A percentile compares a stretch with the other conserved stretches of the same genome.
These are phyloP conservation scores for Amphimallon solstitiale DNA, from an alignment of 2,888 invertebrate genomes.

Conservation along the genomic window DNA sequence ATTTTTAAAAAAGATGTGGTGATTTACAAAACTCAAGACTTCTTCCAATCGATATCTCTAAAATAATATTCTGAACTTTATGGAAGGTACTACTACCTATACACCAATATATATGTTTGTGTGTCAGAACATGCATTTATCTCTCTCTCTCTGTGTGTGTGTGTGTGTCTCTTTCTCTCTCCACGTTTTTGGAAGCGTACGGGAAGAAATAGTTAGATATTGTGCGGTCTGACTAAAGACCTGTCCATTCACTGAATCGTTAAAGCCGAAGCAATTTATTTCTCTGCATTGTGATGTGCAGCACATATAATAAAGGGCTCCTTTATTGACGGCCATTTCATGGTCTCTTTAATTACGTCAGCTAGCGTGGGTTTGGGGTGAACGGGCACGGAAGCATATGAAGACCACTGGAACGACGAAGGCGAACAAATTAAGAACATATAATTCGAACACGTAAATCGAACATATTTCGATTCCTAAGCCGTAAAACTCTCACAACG, in stretches of 20 bases:
- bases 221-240: conserved; percentile 3
- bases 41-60: no score
- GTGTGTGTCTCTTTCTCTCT: no score
- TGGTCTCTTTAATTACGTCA: conserved; percentile 15
- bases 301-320: conserved; percentile 19
- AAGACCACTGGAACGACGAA: not conserved
- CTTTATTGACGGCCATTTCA: conserved; percentile 27
- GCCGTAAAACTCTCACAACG: no score
- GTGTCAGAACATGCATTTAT: no score
- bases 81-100: no score
- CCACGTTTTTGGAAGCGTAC: not conserved
- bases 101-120: no score
- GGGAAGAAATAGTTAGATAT: not conserved
- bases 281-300: conserved; percentile 21
- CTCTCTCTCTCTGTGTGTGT: no score
- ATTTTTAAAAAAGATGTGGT: no score
- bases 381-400: no score
- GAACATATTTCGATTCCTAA: not conserved
- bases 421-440: conserved; percentile 26
- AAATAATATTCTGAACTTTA: no score
- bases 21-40: no score
- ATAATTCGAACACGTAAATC: conserved; percentile 11
- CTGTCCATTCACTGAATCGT: conserved; percentile 7
- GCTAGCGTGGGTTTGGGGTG: not conserved
- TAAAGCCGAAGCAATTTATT: conserved; percentile 16